Percentiles rank a stretch among this genome's conserved stretches.
Evolutionary conservation across 2,113 vertebrate genomes (phyloP).

Genomic region (Martes martes): DNA sequence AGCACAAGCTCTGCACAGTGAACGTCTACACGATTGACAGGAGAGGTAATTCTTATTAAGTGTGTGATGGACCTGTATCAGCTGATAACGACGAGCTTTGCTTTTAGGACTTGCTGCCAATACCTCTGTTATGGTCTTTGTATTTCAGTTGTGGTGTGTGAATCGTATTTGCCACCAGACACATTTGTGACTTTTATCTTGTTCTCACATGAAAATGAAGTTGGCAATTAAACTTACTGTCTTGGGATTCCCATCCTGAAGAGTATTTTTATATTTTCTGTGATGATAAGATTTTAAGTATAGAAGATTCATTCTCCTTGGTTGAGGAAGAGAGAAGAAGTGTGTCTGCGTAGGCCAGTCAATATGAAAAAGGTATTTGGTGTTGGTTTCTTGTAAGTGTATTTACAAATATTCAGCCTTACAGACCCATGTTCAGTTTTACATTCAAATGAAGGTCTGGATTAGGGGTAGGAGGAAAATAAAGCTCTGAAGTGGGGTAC

Average conservation of each 20-base stretch:
- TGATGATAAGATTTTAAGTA: not conserved
- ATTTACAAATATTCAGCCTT: slow-evolving; percentile 52
- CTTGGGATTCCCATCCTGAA: slow-evolving; percentile 28
- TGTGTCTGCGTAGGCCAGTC: not conserved
- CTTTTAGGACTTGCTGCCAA: slow-evolving; percentile 35
- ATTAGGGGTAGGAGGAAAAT: slow-evolving; percentile 38
- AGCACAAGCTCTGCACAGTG: not conserved
- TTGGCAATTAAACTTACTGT: slow-evolving; percentile 64
- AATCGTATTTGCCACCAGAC: slow-evolving; percentile 50
- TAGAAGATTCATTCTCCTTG: not conserved
- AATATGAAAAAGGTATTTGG: not conserved
- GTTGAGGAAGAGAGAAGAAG: not conserved
- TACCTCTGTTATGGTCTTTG: not conserved
- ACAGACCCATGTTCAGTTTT: slow-evolving; percentile 13
- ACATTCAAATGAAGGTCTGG: not conserved
- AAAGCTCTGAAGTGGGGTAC: slow-evolving; percentile 59
- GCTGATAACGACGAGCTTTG: slow-evolving; percentile 1
- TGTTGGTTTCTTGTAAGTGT: not conserved
- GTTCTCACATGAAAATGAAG: slow-evolving; percentile 69
- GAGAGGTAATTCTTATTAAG: slow-evolving; percentile 38
- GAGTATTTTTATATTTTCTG: slow-evolving; percentile 38
- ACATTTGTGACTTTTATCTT: slow-evolving; percentile 56
- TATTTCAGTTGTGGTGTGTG: slow-evolving; percentile 51
- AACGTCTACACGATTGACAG: not conserved
- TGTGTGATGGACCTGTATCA: slow-evolving; percentile 6